Evolutionary conservation across 2,797 vertebrate genomes (phyloP).

Genomic region (Liparis tanakae): DNA sequence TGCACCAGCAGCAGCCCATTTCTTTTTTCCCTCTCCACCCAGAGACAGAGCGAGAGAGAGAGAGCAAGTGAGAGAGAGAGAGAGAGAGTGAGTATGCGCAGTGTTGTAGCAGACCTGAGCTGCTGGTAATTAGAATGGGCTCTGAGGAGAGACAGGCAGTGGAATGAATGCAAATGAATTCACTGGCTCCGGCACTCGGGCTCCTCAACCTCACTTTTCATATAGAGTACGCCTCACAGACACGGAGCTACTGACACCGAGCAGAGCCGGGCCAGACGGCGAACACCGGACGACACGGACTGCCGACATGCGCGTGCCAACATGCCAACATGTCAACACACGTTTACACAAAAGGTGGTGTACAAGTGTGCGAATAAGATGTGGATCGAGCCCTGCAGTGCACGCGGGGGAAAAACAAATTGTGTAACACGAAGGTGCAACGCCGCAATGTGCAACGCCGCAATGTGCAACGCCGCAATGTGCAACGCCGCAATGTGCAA

Average conservation of each 20-base stretch:
- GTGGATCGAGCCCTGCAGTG: conserved; percentile 36
- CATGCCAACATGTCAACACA: neutral
- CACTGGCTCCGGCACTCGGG: conserved; percentile 72
- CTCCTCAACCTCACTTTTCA: conserved; percentile 75
- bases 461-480: too few relatives aligned
- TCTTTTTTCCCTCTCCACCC: conserved; percentile 37
- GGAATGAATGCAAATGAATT: conserved; percentile 86
- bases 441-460: too few relatives aligned
- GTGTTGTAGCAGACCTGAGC: conserved; percentile 77
- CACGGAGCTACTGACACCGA: conserved; percentile 69
- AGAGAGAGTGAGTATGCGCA: conserved; percentile 58
- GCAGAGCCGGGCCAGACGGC: conserved; percentile 54
- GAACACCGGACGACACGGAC: conserved; percentile 64
- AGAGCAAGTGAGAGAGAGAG: conserved; percentile 5
- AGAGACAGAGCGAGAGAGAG: conserved; percentile 23
- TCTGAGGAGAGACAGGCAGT: conserved; percentile 80
- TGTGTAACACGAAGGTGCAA: too few relatives aligned
- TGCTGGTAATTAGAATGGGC: conserved; percentile 84
- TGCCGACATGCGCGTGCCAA: conserved; percentile 44
- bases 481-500: too few relatives aligned
- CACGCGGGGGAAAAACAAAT: neutral
- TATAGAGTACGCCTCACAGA: conserved; percentile 72
- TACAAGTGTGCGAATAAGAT: conserved; percentile 51
- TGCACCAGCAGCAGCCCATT: conserved; percentile 69
- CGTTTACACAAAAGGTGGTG: neutral